phyloP scores from a whole-genome alignment of 2,888 invertebrate genomes.

The Eristalinus aeneus region DNA sequence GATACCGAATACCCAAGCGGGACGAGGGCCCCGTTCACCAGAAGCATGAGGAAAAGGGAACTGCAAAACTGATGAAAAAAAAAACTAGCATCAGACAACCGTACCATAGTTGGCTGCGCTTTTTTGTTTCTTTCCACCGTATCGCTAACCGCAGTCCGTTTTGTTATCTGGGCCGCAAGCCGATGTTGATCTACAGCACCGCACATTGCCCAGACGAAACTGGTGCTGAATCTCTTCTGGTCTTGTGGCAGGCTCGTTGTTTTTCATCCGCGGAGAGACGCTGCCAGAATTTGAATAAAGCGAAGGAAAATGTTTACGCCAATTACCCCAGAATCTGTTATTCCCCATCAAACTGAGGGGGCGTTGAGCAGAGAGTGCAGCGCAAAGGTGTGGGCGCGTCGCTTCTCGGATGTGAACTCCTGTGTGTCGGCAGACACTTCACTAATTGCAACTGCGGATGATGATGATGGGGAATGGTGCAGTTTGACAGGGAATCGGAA shows the following conservation, averaged over 20 bases:
- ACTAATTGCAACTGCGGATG: slow-evolving; percentile 33
- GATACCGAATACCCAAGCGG: slow-evolving; percentile 47
- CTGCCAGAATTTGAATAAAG: slow-evolving; percentile 54
- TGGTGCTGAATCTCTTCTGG: slow-evolving; percentile 41
- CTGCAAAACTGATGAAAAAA: not conserved
- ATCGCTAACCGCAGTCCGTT: slow-evolving; percentile 18
- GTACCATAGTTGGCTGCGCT: slow-evolving; percentile 53
- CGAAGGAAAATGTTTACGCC: slow-evolving; percentile 60
- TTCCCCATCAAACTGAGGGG: not conserved
- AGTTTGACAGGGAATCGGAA: slow-evolving; percentile 24
- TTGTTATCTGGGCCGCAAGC: slow-evolving; percentile 63
- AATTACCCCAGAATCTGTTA: slow-evolving; percentile 56
- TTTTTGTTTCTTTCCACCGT: slow-evolving; percentile 23
- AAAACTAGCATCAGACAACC: slow-evolving; percentile 52
- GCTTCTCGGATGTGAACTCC: not conserved
- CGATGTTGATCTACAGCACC: slow-evolving; percentile 49
- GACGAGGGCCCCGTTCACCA: slow-evolving; percentile 28
- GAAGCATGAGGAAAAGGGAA: not conserved
- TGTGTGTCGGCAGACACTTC: slow-evolving; percentile 16
- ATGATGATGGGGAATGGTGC: not conserved
- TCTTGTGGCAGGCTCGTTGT: slow-evolving; percentile 34
- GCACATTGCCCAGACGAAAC: slow-evolving; percentile 5
- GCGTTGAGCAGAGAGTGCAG: not conserved
- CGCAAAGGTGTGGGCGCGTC: not conserved
- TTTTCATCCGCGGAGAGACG: slow-evolving; percentile 30